These are phyloP conservation scores for Xyrauchen texanus DNA, from an alignment of 2,113 vertebrate species.

Conservation along the genomic window DNA sequence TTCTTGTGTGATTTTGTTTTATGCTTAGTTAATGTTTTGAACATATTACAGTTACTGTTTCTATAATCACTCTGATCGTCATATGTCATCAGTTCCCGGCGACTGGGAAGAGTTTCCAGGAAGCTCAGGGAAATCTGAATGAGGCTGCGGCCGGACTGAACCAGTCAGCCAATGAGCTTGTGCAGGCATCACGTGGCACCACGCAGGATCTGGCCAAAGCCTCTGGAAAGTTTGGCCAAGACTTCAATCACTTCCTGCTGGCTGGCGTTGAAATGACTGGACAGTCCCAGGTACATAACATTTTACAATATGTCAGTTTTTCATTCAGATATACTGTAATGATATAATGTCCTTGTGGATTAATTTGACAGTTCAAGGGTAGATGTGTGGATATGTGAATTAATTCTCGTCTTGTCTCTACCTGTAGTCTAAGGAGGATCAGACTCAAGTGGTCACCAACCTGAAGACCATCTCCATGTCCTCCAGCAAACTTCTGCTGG, in stretches of 20 bases:
- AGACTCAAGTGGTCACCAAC: slow-evolving; percentile 91
- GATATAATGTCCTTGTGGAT: too few relatives aligned
- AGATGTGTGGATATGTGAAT: neutral
- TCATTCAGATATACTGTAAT: too few relatives aligned
- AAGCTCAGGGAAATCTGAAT: slow-evolving; percentile 89
- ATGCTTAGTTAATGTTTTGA: too few relatives aligned
- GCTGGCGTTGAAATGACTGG: slow-evolving; percentile 97
- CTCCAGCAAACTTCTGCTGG: slow-evolving; percentile 92
- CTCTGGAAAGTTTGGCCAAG: slow-evolving; percentile 92
- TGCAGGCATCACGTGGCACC: slow-evolving; percentile 90
- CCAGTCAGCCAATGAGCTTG: slow-evolving; percentile 94
- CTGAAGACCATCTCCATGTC: slow-evolving; percentile 98
- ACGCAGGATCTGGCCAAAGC: slow-evolving; percentile 89
- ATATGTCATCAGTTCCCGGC: slow-evolving; percentile 81
- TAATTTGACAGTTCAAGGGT: too few relatives aligned
- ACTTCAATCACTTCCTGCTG: slow-evolving; percentile 92
- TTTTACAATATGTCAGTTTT: too few relatives aligned
- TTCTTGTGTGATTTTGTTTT: too few relatives aligned
- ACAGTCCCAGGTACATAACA: slow-evolving; percentile 81
- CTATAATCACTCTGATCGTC: too few relatives aligned
- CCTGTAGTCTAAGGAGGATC: slow-evolving; percentile 88
- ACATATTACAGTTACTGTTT: too few relatives aligned
- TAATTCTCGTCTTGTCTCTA: neutral
- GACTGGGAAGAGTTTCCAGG: slow-evolving; percentile 92
- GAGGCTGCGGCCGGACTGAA: slow-evolving; percentile 89